Evolutionary conservation across 2,888 invertebrate species (phyloP), one percentile per base, ranked within the genome.

Genomic region (Andrena bicolor): DNA sequence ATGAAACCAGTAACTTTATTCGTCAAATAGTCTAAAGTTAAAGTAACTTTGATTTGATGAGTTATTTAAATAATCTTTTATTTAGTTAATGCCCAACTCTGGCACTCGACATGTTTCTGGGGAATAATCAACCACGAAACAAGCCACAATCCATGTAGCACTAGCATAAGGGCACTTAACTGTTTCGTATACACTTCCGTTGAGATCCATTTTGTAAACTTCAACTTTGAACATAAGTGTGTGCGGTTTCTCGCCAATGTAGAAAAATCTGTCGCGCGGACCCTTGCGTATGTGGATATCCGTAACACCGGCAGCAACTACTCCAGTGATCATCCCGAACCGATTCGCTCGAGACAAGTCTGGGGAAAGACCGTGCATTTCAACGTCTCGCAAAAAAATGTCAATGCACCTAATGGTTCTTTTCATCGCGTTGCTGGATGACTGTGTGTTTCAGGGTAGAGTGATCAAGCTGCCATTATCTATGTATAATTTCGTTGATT

Each of bases 301-400:
- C 41, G 90, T 90, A 56, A 58, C 72, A n/a, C 84, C 79, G 10
- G 87, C 82, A 13, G 87, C 82, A 13, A 90, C 60, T 7, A 87
- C 87, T 20, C 88, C 87, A 41, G 85, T 90, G 82, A 92, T 92
- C 80, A 92, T 66, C n/a, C 92, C 92, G 58, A 92, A 88, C 90
- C 90, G 90, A 64, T 87, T 89, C 26, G 84, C 85, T 16, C 79
- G 83, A 16, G 63, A 63, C 66, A 92, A 82, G 77, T 84, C 92
- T 92, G 82, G 1, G 35, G 58, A 49, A 41, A 48, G 30, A 30
- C 75, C 23, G 28, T 20, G 48, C 26, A 49, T 72, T 51, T 68
- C 41, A 80, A 71, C 41, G 23, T 10, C 20, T 4, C n/a, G 16
- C 6, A 23, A 49, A 35, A 26, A 48, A 41, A 64, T 61, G 49